A percentile compares a stretch with the other conserved stretches of the same genome.
Conservation (phyloP, 2,113 vertebrate genomes). For the Chlamydotis undulata region DNA sequence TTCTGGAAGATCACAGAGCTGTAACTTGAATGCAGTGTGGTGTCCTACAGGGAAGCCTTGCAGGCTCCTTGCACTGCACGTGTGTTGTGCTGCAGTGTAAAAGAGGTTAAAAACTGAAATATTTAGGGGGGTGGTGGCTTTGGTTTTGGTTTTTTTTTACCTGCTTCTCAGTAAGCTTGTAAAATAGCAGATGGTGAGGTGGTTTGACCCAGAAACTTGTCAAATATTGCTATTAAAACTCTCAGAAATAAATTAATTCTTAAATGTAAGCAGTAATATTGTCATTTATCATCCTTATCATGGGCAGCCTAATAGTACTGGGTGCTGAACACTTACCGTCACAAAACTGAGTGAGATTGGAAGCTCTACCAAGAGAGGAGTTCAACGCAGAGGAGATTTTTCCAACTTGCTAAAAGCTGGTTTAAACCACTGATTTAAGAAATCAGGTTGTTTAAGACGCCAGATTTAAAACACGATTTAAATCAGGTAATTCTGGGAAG, state of each 20-base stretch:
- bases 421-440: background rate
- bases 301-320: background rate
- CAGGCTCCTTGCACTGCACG: accelerated
- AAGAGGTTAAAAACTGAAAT: background rate
- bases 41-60: background rate
- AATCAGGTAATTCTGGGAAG: background rate
- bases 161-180: background rate
- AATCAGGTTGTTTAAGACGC: background rate
- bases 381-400: background rate
- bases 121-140: accelerated
- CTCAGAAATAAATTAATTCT: background rate
- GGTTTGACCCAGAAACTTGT: background rate
- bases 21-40: accelerated
- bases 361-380: background rate
- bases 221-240: background rate
- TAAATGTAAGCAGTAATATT: background rate
- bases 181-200: background rate
- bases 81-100: background rate
- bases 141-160: background rate
- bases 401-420: background rate
- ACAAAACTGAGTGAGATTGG: background rate
- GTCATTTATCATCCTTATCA: background rate
- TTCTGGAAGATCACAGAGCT: background rate
- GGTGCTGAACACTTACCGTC: background rate
- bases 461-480: background rate